Base-by-base conservation (phyloP, 2,797 vertebrate genomes). In the Silurus lanzhouensis region DNA sequence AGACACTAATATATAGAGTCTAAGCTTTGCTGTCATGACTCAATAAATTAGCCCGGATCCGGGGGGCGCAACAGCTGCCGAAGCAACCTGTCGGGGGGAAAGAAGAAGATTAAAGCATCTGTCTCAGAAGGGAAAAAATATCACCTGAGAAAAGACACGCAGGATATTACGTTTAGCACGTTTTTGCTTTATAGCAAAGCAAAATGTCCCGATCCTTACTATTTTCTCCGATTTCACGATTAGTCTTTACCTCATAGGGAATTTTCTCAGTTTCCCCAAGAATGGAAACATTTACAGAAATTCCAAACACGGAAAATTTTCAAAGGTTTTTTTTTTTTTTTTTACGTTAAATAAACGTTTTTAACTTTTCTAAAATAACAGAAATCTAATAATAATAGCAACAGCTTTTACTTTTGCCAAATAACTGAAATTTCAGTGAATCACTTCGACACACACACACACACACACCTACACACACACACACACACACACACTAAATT, bases 1-100 rank as follows among this genome's bases (percentile, higher is more conserved):
- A 83, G 55, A 83, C 81, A 78, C 85, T 60, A 82, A 78, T 70
- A 78, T 31, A 82, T 63, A 48, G 63, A 77, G 63, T 77, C n/a
- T n/a, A 46, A 86, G 72, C 81, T 52, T 27, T 3, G 63, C 70
- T 57, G 70, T 75, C 84, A 58, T 55, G 22, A 76, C 78, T 74
- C 84, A 75, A 61, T 75, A 85, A 66, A 76, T 82, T 58, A 81
- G 68, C 78, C 46, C 6, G 27, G 58, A 84, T 38, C 31, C 64
- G 5, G 55, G 6, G 0, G 22, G 83, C 20, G 48, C 74, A 77
- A 78, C 63, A 60, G 72, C 83, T 68, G 63, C 14, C 15, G 20
- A 27, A 38, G 17, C 74, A 68, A 78, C 83, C 83, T 84, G 83
- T 68, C 74, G 8, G 38, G 38, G 38, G 61, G 74, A 38, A 71